Evolutionary conservation across 2,888 invertebrate genomes (phyloP).

Genomic region (Oasisia sp.): DNA sequence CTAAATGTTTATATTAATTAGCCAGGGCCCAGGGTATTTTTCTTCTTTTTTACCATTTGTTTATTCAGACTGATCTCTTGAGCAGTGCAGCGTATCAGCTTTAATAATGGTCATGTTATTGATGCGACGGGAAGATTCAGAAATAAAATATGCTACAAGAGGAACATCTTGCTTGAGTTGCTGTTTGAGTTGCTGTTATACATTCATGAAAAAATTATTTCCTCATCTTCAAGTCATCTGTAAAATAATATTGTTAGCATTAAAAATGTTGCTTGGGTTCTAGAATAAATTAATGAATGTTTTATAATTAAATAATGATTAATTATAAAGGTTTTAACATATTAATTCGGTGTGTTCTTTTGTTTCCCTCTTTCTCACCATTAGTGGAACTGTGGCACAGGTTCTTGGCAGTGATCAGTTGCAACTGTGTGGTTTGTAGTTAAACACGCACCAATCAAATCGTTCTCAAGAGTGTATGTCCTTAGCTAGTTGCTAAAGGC

Average conservation of each 20-base stretch:
- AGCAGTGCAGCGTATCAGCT: background rate
- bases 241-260: background rate
- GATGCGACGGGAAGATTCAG: background rate
- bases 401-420: too few species aligned
- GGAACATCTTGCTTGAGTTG: background rate
- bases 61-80: background rate
- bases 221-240: background rate
- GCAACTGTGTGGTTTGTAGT: too few species aligned
- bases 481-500: too few species aligned
- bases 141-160: background rate
- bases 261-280: background rate
- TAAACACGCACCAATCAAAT: too few species aligned
- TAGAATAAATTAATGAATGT: background rate
- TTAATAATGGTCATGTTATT: background rate
- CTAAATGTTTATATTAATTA: background rate
- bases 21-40: background rate
- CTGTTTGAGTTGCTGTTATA: background rate
- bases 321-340: too few species aligned
- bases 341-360: too few species aligned
- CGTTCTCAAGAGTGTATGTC: too few species aligned
- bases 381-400: too few species aligned
- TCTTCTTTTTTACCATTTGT: background rate
- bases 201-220: background rate
- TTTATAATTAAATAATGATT: too few species aligned
- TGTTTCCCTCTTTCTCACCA: too few species aligned